Base-by-base conservation (phyloP, 2,888 invertebrate species). In the Xestia c-nigrum region DNA sequence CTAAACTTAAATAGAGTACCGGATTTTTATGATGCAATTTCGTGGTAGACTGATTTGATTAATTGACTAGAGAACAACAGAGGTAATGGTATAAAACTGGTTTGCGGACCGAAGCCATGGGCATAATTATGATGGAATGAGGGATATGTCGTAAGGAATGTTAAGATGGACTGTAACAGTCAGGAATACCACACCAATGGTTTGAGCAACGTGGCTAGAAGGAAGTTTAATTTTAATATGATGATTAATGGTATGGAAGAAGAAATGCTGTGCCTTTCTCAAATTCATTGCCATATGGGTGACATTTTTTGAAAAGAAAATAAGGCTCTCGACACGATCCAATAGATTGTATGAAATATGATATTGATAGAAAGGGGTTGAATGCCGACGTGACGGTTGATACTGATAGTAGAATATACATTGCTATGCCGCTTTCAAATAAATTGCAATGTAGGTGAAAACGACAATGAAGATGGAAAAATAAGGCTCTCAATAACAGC, bases 11-110 rank as follows among this genome's bases (percentile, higher is more conserved):
- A 52, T 50, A 55, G 66, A 55, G 40, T 72, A 70, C 74, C 21
- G 69, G 70, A 66, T 68, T 83, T 82, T 59, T 40, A 52, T 78
- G 40, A 74, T 55, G 83, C 43, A 81, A 79, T 83, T 73, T 77
- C 31, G 52, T 82, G 82, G 77, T 71, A 31, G 59, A 72, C 78
- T 7, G 52, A 61, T 71, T 80, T 83, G 78, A 78, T 80, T 71
- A 70, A 77, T 78, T 77, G 43, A 24, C 59, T 24, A 70, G 16
- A 52, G 24, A 82, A 61, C 16, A 65, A 65, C 1, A 55, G 57
- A 43, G 47, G 24, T 14, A 66, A 43, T 76, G 5, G 19, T 31
- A 38, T n/a, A 10, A 72, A 66, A n/a, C 21, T 7, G 43, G 10
- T 55, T 55, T 16, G n/a, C 38, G 5, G 14, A n/a, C 6, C 14